Conservation (phyloP, 2,888 invertebrate species). For the Mesorhabditis belari region DNA sequence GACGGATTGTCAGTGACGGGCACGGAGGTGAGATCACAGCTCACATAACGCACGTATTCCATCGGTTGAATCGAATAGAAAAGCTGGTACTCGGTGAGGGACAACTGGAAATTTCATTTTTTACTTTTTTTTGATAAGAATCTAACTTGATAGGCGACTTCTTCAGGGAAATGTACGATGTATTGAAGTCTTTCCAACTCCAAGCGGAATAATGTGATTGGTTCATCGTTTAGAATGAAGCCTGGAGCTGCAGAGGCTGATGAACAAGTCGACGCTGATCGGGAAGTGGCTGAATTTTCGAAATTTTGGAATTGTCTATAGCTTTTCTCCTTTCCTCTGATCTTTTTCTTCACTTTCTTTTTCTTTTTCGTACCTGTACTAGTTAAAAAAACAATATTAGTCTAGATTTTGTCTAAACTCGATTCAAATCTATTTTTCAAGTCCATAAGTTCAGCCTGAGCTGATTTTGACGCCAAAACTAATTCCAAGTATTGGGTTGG, state of each 20-base stretch:
- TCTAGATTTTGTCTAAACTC: too few species aligned
- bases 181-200: conserved; percentile 81
- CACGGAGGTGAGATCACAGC: conserved; percentile 67
- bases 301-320: too few species aligned
- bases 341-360: not conserved
- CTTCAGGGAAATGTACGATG: conserved; percentile 87
- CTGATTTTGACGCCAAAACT: too few species aligned
- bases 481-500: too few species aligned
- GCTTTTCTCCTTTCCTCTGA: not conserved
- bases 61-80: conserved; percentile 67
- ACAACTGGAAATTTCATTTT: conserved; percentile 64
- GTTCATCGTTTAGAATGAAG: conserved; percentile 29
- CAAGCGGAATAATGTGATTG: conserved; percentile 56
- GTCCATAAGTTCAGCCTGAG: too few species aligned
- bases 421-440: too few species aligned
- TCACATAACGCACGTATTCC: conserved; percentile 86
- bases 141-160: conserved; percentile 66
- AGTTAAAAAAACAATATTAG: too few species aligned
- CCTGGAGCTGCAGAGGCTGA: conserved; percentile 13
- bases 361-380: too few species aligned
- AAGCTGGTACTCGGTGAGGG: conserved; percentile 76
- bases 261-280: conserved; percentile 5
- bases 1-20: conserved; percentile 56
- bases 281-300: conserved; percentile 3
- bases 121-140: not conserved